Evolutionary conservation across 2,113 vertebrate genomes (phyloP), one percentile per base, ranked within the genome.

Genomic region (Stegastes partitus): DNA sequence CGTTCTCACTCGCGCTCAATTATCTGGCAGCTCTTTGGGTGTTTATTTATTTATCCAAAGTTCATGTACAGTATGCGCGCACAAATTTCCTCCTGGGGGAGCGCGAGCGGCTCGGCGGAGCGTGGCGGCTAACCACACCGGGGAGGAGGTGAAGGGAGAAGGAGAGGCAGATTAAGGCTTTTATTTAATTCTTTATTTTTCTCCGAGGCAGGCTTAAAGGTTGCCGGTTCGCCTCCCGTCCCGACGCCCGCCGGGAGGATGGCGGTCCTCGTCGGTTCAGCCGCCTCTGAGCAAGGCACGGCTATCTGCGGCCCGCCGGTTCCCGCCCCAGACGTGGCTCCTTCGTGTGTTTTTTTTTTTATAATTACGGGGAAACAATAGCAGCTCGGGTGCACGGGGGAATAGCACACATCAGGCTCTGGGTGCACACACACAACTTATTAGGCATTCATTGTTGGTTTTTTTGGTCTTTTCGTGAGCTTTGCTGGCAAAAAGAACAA

Each of bases 41-140:
- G 95, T 95, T 97, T 96, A 96, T 96, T 97, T 98, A 96, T 97
- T 97, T 96, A 95, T 96, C 95, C 95, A 95, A 96, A 96, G 95
- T 96, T 96, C 94, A 96, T 93, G 92, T 95, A 95, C 92, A 95
- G 95, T 95, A 95, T 95, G 93, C 95, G 95, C 93, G 93, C 95
- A 94, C 94, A 95, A 92, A 95, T 96, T 95, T 94, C 89, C 95
- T 97, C 96, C 92, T 78, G 95, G 94, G 93, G 94, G 92, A 93
- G 94, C 75, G 78, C 89, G 91, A 79, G 82, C 78, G 85, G 94
- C 88, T 94, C 94, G 88, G 87, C 87, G 89, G 86, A 94, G 94
- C 93, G 74, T 94, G 91, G 94, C 94, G 93, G 94, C 92, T 92
- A 96, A 95, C 94, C 94, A 93, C 94, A 94, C 93, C 91, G 65